These are phyloP conservation scores for Muntiacus muntjak DNA, from an alignment of 2,113 vertebrate species.

Conservation along the genomic window DNA sequence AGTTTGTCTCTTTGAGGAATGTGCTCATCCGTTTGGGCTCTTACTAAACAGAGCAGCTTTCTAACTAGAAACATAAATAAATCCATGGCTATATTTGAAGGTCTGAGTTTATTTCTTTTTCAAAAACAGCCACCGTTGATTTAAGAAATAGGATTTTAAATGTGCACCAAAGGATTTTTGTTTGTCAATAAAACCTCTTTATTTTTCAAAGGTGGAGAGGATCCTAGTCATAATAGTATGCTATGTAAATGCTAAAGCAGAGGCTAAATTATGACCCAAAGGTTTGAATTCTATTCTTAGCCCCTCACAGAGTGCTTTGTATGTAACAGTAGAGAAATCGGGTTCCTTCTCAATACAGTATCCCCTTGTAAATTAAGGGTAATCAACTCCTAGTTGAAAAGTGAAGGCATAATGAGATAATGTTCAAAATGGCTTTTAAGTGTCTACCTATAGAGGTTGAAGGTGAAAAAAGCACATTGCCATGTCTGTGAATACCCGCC, in stretches of 20 bases:
- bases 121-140: conserved; percentile 9
- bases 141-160: conserved; percentile 42
- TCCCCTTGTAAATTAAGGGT: conserved; percentile 53
- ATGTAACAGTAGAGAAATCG: neutral
- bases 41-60: conserved; percentile 48
- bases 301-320: neutral
- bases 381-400: conserved; percentile 60
- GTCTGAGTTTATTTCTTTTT: conserved; percentile 21
- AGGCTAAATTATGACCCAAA: neutral
- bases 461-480: neutral
- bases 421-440: conserved; percentile 46
- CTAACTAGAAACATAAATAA: conserved; percentile 41
- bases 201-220: neutral
- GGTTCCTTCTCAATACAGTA: conserved; percentile 33
- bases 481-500: neutral
- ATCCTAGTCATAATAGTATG: neutral
- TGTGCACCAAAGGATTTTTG: conserved; percentile 7
- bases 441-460: conserved; percentile 36
- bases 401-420: conserved; percentile 55
- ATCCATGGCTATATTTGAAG: conserved; percentile 43
- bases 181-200: neutral
- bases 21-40: conserved; percentile 20
- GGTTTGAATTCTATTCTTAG: neutral
- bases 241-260: neutral
- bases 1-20: conserved; percentile 62